Base-by-base conservation (phyloP, 2,888 invertebrate genomes). In the Atethmia centrago region DNA sequence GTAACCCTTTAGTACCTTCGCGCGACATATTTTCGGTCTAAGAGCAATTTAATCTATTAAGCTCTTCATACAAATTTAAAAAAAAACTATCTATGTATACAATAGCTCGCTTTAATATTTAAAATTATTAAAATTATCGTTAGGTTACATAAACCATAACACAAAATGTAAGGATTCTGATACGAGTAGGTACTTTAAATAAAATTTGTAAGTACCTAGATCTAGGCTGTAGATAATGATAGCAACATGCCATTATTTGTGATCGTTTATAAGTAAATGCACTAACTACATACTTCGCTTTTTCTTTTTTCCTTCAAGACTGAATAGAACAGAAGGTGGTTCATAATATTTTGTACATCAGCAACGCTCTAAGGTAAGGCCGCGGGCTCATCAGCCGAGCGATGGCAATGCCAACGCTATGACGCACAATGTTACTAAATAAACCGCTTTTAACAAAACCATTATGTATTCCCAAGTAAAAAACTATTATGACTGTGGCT, bases 371-470 rank as follows among this genome's bases (percentile, higher is more conserved):
- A n/a, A 31, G 19, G 31, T 77, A 68, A 80, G 14, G 45, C 51
- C 36, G 49, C 1, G 28, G 47, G 0, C 58, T 31, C 63, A 77
- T 47, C 16, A 56, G 55, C 53, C 31, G 45, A 25, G 40, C 58
- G 16, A 42, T 45, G 25, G 7, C 40, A 25, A 62, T 31, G 12
- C 21, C n/a, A 28, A 64, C 28, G 19, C 25, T 62, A 56, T 80
- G 67, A 68, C 78, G 80, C 78, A 71, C 19, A 65, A n/a, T 40
- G 19, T 71, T 51, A 82, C 67, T 71, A 71, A 80, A 59, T 25
- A 63, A 64, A 68, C 51, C n/a, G 49, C 25, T 51, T 62, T 59
- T 49, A 51, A 63, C 67, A 67, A 55, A 49, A 51, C 45, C 42
- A 63, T 70, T 64, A 63, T 36, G 66, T 53, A 66, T 49, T 63